A percentile compares a stretch with the other conserved stretches of the same genome.
phyloP scores from a whole-genome alignment of 2,888 invertebrate genomes.

The Drosophila buzzatii region DNA sequence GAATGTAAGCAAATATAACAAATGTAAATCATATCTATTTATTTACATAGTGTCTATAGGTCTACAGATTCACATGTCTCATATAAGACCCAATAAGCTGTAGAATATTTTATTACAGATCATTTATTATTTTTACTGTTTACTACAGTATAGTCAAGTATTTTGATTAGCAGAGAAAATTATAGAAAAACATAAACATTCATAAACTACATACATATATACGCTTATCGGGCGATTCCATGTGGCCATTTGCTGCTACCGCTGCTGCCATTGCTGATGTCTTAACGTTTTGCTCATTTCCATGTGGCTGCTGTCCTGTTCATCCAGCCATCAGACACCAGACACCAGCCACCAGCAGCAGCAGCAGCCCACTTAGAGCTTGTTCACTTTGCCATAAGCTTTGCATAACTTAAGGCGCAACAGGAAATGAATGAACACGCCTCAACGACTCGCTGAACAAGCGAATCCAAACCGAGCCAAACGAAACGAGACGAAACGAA shows the following conservation, averaged over 20 bases:
- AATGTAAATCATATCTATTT: no score
- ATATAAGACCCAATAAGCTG: not conserved
- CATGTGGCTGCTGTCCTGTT: constrained; percentile 23
- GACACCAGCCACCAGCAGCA: not conserved
- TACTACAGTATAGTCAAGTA: no score
- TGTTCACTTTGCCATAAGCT: constrained; percentile 70
- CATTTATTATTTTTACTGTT: not conserved
- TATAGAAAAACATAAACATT: not conserved
- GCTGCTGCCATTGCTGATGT: constrained; percentile 3
- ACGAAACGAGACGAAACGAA: constrained; percentile 10
- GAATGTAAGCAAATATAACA: not conserved
- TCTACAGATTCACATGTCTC: not conserved
- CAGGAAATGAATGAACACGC: constrained; percentile 72
- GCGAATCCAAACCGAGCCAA: constrained; percentile 51
- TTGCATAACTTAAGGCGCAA: constrained; percentile 75
- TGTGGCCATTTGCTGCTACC: not conserved
- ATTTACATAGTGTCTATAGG: not conserved
- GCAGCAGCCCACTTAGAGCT: constrained; percentile 34
- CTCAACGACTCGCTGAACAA: constrained; percentile 48
- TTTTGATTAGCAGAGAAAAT: constrained; percentile 3
- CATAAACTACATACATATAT: constrained; percentile 10
- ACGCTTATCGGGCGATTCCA: constrained; percentile 26
- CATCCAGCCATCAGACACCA: constrained; percentile 5
- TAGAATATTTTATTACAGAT: not conserved
- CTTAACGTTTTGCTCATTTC: constrained; percentile 33